phyloP scores from a whole-genome alignment of 1,140 invertebrate genomes.

The Leptinotarsa undecemlineata region DNA sequence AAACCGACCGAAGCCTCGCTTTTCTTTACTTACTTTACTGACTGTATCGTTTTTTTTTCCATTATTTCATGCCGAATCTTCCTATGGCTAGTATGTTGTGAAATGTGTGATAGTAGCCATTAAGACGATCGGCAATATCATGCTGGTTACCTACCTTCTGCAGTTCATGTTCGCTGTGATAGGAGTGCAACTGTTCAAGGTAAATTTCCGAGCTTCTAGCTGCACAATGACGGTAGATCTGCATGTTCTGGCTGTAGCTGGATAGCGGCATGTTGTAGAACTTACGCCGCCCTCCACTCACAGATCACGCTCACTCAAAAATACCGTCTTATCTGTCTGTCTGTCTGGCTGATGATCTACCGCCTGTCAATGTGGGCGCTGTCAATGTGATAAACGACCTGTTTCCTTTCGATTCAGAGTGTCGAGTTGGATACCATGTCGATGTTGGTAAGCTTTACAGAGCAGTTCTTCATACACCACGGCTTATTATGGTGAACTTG shows the following conservation, averaged over 20 bases:
- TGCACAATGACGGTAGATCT: conserved; percentile 49
- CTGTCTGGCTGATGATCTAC: conserved; percentile 44
- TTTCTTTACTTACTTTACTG: conserved; percentile 44
- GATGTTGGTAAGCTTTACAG: conserved; percentile 46
- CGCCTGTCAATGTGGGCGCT: conserved; percentile 44
- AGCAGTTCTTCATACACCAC: conserved; percentile 16
- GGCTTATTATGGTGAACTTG: conserved; percentile 27
- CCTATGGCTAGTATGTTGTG: conserved; percentile 86
- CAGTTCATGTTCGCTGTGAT: conserved; percentile 99
- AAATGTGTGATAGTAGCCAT: conserved; percentile 99
- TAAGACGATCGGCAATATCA: conserved; percentile 99
- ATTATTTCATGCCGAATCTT: conserved; percentile 51
- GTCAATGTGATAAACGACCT: conserved; percentile 35
- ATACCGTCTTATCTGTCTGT: conserved; percentile 29
- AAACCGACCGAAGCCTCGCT: conserved; percentile 39
- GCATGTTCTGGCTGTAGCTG: conserved; percentile 51
- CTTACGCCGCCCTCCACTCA: conserved; percentile 40
- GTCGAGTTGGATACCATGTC: conserved; percentile 18
- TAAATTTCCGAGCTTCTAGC: conserved; percentile 60
- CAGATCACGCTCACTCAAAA: conserved; percentile 39
- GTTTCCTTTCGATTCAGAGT: conserved; percentile 7
- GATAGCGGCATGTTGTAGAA: conserved; percentile 41
- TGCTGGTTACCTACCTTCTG: conserved; percentile 98
- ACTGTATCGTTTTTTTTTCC: conserved; percentile 50
- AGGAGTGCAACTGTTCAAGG: conserved; percentile 99